phyloP scores from a whole-genome alignment of 1,140 invertebrate genomes.

The Vanessa tameamea region DNA sequence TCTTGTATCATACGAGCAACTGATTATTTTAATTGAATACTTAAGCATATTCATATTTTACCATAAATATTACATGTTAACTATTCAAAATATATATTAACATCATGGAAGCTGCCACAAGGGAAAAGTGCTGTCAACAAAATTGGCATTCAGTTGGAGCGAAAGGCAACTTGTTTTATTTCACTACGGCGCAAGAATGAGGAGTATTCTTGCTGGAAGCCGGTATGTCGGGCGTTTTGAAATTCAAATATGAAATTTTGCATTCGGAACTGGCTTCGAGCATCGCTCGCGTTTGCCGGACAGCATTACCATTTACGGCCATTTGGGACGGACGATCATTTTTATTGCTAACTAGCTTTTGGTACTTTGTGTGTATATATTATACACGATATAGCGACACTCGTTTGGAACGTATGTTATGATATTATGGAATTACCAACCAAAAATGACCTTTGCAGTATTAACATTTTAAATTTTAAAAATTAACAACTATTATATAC shows the following conservation, averaged over 20 bases:
- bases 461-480: background rate
- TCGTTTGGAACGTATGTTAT: background rate
- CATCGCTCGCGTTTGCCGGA: slow-evolving; percentile 46
- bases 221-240: slow-evolving; percentile 64
- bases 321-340: slow-evolving; percentile 37
- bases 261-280: slow-evolving; percentile 65
- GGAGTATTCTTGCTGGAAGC: slow-evolving; percentile 50
- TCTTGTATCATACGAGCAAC: no score
- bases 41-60: background rate
- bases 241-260: slow-evolving; percentile 76
- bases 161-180: slow-evolving; percentile 64
- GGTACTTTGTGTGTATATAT: slow-evolving; percentile 4
- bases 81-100: slow-evolving; percentile 21
- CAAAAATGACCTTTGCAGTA: background rate
- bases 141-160: slow-evolving; percentile 63
- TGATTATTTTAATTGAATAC: no score
- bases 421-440: background rate
- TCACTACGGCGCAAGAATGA: slow-evolving; percentile 56
- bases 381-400: background rate
- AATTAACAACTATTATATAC: background rate
- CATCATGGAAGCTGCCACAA: slow-evolving; percentile 20
- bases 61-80: slow-evolving; percentile 1
- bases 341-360: slow-evolving; percentile 38
- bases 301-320: slow-evolving; percentile 35
- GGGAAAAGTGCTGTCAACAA: slow-evolving; percentile 44